phyloP scores from a whole-genome alignment of 1,140 invertebrate species.

The Trachelipus rathkii region DNA sequence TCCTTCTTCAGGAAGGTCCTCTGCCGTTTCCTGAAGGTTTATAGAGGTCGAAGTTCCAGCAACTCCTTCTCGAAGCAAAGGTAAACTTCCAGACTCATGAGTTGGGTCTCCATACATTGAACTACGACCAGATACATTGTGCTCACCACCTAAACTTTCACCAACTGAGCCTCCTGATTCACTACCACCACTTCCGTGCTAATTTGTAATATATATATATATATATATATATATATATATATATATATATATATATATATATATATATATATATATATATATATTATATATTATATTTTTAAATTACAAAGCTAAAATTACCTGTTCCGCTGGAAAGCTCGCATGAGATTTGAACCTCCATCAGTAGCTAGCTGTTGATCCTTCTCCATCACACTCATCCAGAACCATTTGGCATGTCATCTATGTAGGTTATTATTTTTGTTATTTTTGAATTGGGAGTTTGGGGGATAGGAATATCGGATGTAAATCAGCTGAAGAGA shows the following conservation, averaged over 20 bases:
- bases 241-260: no score
- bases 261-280: no score
- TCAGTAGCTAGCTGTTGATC: conserved; percentile 89
- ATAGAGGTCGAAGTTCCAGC: conserved; percentile 28
- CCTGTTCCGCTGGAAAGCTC: conserved; percentile 80
- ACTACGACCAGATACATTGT: conserved; percentile 75
- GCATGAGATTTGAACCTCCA: conserved; percentile 63
- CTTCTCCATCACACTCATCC: conserved; percentile 96
- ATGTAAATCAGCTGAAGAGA: not conserved
- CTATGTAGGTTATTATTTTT: no score
- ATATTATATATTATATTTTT: no score
- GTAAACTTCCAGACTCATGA: conserved; percentile 51
- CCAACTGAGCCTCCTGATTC: conserved; percentile 85
- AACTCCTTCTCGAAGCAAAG: conserved; percentile 30
- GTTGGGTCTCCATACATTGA: conserved; percentile 74
- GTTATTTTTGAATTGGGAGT: no score
- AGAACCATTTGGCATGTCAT: conserved; percentile 75
- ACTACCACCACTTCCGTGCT: conserved; percentile 62
- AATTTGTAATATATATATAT: not conserved
- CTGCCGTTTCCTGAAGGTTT: conserved; percentile 28
- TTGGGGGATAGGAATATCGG: no score
- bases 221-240: no score
- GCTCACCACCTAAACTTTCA: conserved; percentile 83
- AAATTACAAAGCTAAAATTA: conserved; percentile 39
- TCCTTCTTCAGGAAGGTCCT: conserved; percentile 35